Evolutionary conservation across 2,888 invertebrate species (phyloP), one percentile per base, ranked within the genome.

Genomic region (Parnassius mnemosyne): DNA sequence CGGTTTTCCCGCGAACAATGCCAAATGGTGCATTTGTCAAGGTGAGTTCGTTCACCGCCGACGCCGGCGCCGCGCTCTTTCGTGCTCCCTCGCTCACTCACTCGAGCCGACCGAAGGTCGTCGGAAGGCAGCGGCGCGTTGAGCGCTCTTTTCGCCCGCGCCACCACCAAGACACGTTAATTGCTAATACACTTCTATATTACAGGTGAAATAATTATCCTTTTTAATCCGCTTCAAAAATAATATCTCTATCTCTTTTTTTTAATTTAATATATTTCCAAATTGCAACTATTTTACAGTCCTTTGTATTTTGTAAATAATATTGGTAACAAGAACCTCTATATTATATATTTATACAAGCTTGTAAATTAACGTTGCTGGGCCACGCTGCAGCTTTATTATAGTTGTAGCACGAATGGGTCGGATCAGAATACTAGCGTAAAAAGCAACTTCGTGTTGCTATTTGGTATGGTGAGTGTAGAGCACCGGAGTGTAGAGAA

Each of bases 11-110:
- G 89, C 90, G 88, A 91, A 91, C 91, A 91, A 91, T 90, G 91
- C 91, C 91, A 89, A 91, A 91, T 91, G 90, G 89, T 91, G 91
- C 91, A 91, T 91, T 90, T 90, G 91, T 91, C 91, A 91, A 91
- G 91, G 91, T 89, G 87, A 91, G 90, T 89, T 89, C 91, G 91
- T 89, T 90, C 90, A 89, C 90, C 90, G 89, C 79, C 85, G 88
- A 83, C 89, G 89, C 85, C 81, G 79, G 81, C 77, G 76, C 75
- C 72, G 70, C 71, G 49, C 65, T 62, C 56, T 68, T 66, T 67
- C 72, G 82, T 79, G 76, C 79, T 76, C 74, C 81, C 73, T 77
- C 73, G 71, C 77, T 73, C 78, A 79, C 82, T 80, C 85, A 76
- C 78, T 83, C 79, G 81, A 81, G 77, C 83, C 81, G 80, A 80